Base-by-base conservation (phyloP, 1,140 invertebrate genomes). In the Camponotus vicinus region DNA sequence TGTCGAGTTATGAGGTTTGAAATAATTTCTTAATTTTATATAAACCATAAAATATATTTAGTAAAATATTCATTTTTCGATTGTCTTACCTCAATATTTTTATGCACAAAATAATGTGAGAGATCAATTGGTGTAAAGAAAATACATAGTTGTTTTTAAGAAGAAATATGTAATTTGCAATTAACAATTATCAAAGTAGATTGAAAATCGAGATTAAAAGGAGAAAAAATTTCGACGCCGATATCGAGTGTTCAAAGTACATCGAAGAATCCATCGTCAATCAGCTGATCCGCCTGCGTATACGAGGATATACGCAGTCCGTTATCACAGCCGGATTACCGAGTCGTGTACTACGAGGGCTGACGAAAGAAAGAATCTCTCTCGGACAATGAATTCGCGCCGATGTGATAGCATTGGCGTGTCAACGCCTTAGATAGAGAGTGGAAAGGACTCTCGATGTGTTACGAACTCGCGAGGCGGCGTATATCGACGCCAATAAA, bases 401-500 rank as follows among this genome's bases (percentile, higher is more conserved):
- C 37, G 45, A 61, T 15, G 45, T 76, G 88, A 90, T 87, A 91
- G 87, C 90, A 86, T 90, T 86, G 89, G 88, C 88, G 89, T 76
- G 85, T 89, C 85, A 85, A 89, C 85, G 90, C 69, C 32, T 83
- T 40, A 37, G 49, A 57, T 21, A 52, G 86, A 42, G 61, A 63
- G 27, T 42, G 49, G 61, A 84, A 86, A 83, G 79, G 77, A 37
- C 11, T 52, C 49, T 52, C 63, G 88, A 75, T 86, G 89, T 88
- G 89, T 88, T 52, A 88, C 84, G 87, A 87, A 92, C 69, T 83
- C 27, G 85, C 40, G 79, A 63, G 82, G 83, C 88, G 83, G 85
- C 93, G 93, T 90, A 91, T 93, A 93, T 93, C 87, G 91, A 93
- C 91, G 94, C 91, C 94, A 94, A 94, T 95, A 95, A 93, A 93